Evolutionary conservation across 2,888 invertebrate genomes (phyloP).

Genomic region (Sesia apiformis): DNA sequence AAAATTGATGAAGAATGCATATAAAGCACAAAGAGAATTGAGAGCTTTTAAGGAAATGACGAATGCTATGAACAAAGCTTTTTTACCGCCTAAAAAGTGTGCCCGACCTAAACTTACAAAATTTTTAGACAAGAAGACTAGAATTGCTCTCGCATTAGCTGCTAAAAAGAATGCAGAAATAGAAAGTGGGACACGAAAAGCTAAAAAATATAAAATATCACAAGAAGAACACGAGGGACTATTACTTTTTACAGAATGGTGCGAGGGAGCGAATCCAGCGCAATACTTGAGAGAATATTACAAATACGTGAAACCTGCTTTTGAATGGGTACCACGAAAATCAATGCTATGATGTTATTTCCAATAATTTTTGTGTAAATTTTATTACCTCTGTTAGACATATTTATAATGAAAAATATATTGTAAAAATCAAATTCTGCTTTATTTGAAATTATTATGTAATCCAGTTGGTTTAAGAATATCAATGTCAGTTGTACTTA

Average conservation of each 20-base stretch:
- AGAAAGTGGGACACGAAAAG: slow-evolving; percentile 24
- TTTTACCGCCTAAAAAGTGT: slow-evolving; percentile 46
- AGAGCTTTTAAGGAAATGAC: slow-evolving; percentile 60
- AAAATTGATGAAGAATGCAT: slow-evolving; percentile 57
- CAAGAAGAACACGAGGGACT: slow-evolving; percentile 49
- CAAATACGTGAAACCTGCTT: slow-evolving; percentile 41
- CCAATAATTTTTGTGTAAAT: no score
- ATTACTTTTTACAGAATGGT: slow-evolving; percentile 58
- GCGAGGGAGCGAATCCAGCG: slow-evolving; percentile 51
- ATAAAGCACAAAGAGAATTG: slow-evolving; percentile 52
- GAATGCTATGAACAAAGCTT: slow-evolving; percentile 61
- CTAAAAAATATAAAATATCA: slow-evolving; percentile 39
- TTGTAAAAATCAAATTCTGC: background rate
- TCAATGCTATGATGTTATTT: background rate
- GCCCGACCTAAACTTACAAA: slow-evolving; percentile 40
- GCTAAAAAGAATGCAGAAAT: slow-evolving; percentile 28
- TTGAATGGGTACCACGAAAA: slow-evolving; percentile 27
- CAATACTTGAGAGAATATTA: slow-evolving; percentile 49
- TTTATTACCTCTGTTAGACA: background rate
- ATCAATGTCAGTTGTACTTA: background rate
- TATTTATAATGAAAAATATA: no score
- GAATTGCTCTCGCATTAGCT: slow-evolving; percentile 28
- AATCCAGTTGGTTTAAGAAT: background rate
- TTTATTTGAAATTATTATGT: background rate
- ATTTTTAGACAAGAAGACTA: slow-evolving; percentile 47